Base-by-base conservation (phyloP, 2,113 vertebrate genomes). In the Otis tarda region DNA sequence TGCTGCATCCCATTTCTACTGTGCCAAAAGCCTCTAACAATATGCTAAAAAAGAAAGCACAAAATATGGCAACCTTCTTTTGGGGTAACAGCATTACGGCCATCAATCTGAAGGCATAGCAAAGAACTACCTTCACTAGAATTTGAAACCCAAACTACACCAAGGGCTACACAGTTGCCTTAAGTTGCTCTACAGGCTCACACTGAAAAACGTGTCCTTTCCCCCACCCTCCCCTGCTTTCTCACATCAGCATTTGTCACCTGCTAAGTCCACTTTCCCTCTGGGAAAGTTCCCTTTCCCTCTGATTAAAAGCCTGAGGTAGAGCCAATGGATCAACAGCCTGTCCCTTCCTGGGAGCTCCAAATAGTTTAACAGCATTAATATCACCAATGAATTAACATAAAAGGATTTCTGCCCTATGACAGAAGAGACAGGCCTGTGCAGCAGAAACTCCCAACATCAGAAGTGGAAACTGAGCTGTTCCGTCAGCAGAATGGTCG, bases 1-100 rank as follows among this genome's bases (percentile, higher is more conserved):
- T 1, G 8, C 24, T 55, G 14, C 52, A 73, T 37, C 7, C 13
- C 23, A 35, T 56, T 68, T 83, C 65, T 78, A 50, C 56, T 74
- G 60, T 22, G 25, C 53, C 77, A 76, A 83, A 85, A 74, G 14
- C 9, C 67, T 57, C 69, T n/a, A 49, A 20, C 41, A 3, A 16
- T n/a, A 49, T 9, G 7, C 63, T 71, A 30, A 69, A 56, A 10
- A 59, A 64, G 37, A 18, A 7, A 22, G 43, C 28, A 47, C 43
- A 87, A 75, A 73, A 35, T 2, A 81, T 6, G 4, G n/a, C 33
- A 45, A 27, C 39, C 41, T 71, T 61, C 56, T 52, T 31, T 6
- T 47, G 28, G 23, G 20, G 22, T 33, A 87, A 65, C 0, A n/a
- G 39, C 1, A 3, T 71, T 39, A 77, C 0, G 0, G 17, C 13